phyloP scores from a whole-genome alignment of 2,888 invertebrate genomes.

The Stramonita haemastoma region DNA sequence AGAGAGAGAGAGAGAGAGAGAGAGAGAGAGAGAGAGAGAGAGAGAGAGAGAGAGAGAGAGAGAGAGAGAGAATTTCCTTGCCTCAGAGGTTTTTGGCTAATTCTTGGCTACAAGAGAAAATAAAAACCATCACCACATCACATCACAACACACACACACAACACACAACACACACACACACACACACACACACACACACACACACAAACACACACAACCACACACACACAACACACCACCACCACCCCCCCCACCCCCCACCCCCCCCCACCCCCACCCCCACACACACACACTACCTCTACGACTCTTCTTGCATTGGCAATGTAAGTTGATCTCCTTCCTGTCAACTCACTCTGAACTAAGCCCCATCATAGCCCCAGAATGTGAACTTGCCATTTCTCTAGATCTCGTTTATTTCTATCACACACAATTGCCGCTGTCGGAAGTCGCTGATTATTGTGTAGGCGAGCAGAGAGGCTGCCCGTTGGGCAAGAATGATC shows the following conservation, averaged over 20 bases:
- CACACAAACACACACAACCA: not conserved
- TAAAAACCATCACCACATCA: no score
- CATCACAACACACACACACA: constrained; percentile 8
- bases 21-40: constrained; percentile 20
- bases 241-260: no score
- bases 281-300: not conserved
- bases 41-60: constrained; percentile 26
- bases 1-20: constrained; percentile 27
- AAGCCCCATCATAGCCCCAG: no score
- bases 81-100: not conserved
- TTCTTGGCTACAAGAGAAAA: not conserved
- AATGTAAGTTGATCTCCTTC: no score
- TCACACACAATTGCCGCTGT: no score
- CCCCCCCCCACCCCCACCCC: not conserved
- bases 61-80: not conserved
- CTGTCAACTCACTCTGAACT: no score
- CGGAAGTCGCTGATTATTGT: no score
- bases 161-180: not conserved
- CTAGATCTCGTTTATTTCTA: no score
- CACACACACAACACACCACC: not conserved
- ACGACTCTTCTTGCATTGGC: not conserved
- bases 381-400: no score
- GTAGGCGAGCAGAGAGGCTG: no score
- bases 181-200: not conserved
- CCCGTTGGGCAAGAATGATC: no score